Base-by-base conservation (phyloP, 2,113 vertebrate species). In the Sardina pilchardus region DNA sequence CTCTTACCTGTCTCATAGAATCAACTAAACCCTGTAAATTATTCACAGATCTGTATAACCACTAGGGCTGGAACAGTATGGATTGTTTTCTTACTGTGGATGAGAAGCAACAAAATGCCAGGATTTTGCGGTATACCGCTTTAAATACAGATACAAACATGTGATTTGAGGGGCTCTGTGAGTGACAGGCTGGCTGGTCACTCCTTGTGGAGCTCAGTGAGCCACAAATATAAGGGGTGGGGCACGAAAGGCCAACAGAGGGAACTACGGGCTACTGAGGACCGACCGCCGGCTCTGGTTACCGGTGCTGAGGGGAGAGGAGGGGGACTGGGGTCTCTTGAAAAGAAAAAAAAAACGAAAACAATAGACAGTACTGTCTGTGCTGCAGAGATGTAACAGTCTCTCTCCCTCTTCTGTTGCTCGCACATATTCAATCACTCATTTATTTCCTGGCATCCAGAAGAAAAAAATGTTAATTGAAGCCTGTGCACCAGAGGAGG, bases 401-500 rank as follows among this genome's bases (percentile, higher is more conserved):
- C 93, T 94, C 89, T 88, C 89, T 42, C 56, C 19, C 24, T 7
- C n/a, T 26, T 71, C 63, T 30, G 9, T 81, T 80, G 17, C 48
- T 81, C 17, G 17, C 71, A 91, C 86, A 30, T n/a, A n/a, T n/a
- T n/a, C n/a, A 75, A 88, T 92, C 87, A 82, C 88, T 91, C 88
- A 85, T 83, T 90, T 43, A 43, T 88, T 91, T 86, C 85, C 86
- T 89, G 86, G 81, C 86, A 21, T 85, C 87, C 82, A 89, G 86
- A 91, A 90, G 71, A 56, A 89, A 93, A 91, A 93, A 95, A 94
- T 93, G 92, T 94, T 94, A 95, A 95, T 94, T 93, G 94, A 93
- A 92, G 90, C 87, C 88, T 90, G 86, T 85, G 84, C 50, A 84
- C 59, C 81, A 85, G 71, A 14, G 30, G 47, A 48, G 16, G 36